A percentile compares a stretch with the other conserved stretches of the same genome.
These are phyloP conservation scores for Anas platyrhynchos DNA, from an alignment of 2,113 vertebrate genomes.

Conservation along the genomic window DNA sequence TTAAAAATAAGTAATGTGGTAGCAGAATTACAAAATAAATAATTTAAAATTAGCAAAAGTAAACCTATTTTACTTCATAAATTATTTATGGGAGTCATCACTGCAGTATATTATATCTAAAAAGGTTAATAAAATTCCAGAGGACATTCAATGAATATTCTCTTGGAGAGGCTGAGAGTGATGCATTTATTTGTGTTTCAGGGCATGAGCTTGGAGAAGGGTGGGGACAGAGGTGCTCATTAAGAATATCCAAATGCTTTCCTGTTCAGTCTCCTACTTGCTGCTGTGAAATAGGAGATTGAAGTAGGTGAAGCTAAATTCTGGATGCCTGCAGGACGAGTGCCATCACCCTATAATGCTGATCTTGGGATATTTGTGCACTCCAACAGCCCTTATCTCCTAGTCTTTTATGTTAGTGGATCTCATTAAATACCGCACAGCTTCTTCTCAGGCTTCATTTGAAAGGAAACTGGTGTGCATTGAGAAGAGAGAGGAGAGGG, in stretches of 20 bases:
- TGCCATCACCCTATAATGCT: not conserved
- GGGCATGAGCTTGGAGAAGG: not conserved
- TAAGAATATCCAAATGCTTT: not conserved
- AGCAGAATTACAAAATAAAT: not conserved
- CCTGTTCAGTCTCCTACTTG: not conserved
- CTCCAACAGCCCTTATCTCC: not conserved
- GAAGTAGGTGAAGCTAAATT: not conserved
- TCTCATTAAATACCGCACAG: not conserved
- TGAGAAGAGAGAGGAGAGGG: fast-evolving
- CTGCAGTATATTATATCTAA: not conserved
- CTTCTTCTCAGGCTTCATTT: not conserved
- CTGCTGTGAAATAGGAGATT: not conserved
- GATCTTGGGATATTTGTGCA: fast-evolving
- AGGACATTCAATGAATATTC: not conserved
- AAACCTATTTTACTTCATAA: not conserved
- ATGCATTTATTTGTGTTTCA: not conserved
- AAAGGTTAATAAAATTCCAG: not conserved
- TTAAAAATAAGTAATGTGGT: not conserved
- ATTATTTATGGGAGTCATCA: not conserved
- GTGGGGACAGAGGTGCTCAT: not conserved
- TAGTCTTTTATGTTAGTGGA: not conserved
- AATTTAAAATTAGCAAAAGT: not conserved
- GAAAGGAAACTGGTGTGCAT: not conserved
- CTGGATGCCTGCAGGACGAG: not conserved
- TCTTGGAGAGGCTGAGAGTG: not conserved